A percentile compares a stretch with the other conserved stretches of the same genome.
These are phyloP conservation scores for Idris sp. DNA, from an alignment of 1,140 invertebrate genomes.

Conservation along the genomic window DNA sequence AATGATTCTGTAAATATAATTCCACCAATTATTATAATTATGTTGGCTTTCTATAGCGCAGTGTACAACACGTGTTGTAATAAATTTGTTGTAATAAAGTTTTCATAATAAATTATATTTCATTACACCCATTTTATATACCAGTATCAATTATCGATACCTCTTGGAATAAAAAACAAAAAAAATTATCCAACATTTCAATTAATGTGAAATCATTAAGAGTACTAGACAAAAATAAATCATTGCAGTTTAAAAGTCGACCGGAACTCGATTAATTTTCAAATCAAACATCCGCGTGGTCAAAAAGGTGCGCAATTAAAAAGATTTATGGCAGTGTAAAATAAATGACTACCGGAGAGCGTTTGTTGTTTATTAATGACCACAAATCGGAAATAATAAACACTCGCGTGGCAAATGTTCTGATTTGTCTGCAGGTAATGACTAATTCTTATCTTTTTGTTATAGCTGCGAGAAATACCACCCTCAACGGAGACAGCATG, in stretches of 20 bases:
- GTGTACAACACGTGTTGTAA: too few relatives aligned
- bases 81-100: too few relatives aligned
- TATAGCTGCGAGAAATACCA: slow-evolving; percentile 48
- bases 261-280: slow-evolving; percentile 40
- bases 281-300: slow-evolving; percentile 35
- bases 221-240: slow-evolving; percentile 15
- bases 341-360: slow-evolving; percentile 36
- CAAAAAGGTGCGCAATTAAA: slow-evolving; percentile 46
- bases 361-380: slow-evolving; percentile 52
- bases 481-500: slow-evolving; percentile 61
- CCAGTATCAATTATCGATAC: too few relatives aligned
- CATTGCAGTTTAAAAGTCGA: slow-evolving; percentile 22
- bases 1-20: too few relatives aligned
- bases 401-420: slow-evolving; percentile 54
- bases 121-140: too few relatives aligned
- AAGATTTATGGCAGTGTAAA: slow-evolving; percentile 45
- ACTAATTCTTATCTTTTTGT: slow-evolving; percentile 60
- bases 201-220: slow-evolving; percentile 15
- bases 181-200: slow-evolving; percentile 5
- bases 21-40: too few relatives aligned
- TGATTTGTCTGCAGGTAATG: slow-evolving; percentile 49
- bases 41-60: too few relatives aligned
- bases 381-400: slow-evolving; percentile 54
- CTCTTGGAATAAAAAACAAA: too few relatives aligned
- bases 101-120: too few relatives aligned